A percentile compares a stretch with the other conserved stretches of the same genome.
phyloP scores from a whole-genome alignment of 2,113 vertebrate genomes.

The Labeo catla region DNA sequence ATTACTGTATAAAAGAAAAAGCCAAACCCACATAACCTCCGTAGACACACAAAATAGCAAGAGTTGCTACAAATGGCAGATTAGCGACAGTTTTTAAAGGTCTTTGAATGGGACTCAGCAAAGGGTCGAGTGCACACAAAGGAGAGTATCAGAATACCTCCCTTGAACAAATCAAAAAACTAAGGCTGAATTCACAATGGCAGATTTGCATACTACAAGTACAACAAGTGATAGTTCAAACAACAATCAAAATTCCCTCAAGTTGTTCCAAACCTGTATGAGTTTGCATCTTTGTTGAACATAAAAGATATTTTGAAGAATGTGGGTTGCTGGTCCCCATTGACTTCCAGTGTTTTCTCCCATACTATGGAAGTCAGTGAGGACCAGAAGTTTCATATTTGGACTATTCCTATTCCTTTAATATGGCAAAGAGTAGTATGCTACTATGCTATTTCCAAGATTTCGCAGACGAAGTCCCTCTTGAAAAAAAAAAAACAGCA shows the following conservation, averaged over 20 bases:
- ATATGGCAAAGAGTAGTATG: background rate
- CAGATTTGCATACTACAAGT: background rate
- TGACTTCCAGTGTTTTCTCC: no score
- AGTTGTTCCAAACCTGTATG: no score
- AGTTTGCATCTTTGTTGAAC: background rate
- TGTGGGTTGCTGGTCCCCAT: no score
- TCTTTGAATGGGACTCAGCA: background rate
- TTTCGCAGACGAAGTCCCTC: background rate
- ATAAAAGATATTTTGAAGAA: background rate
- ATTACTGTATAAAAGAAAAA: no score
- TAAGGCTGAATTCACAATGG: background rate
- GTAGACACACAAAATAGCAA: background rate
- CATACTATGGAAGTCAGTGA: no score
- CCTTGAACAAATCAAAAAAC: background rate
- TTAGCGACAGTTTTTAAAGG: background rate
- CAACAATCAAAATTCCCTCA: background rate
- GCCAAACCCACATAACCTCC: background rate
- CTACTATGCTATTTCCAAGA: background rate
- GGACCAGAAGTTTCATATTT: background rate
- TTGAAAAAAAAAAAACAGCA: no score
- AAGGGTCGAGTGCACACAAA: background rate
- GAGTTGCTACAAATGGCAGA: background rate
- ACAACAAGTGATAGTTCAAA: background rate
- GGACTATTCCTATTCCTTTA: background rate
- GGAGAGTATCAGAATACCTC: background rate